Conservation (phyloP, 2,797 vertebrate genomes). For the Diceros bicornis region DNA sequence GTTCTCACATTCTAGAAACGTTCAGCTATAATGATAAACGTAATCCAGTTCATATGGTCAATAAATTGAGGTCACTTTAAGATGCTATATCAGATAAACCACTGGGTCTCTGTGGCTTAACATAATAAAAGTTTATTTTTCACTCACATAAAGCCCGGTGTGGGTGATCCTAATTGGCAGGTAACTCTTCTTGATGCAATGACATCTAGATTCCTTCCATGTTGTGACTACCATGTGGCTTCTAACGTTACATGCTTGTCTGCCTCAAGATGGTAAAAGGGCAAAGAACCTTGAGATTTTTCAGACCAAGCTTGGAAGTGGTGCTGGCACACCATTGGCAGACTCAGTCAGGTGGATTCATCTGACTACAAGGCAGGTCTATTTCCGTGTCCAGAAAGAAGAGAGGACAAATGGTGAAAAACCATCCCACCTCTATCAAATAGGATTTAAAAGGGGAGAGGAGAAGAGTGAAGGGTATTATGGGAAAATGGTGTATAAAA, state of each 20-base stretch:
- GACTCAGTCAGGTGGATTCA: not conserved
- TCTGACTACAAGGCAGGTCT: not conserved
- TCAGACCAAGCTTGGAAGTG: no score
- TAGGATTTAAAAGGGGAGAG: not conserved
- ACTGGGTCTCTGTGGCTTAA: not conserved
- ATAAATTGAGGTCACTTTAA: not conserved
- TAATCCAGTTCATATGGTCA: not conserved
- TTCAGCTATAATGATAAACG: not conserved
- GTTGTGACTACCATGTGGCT: not conserved
- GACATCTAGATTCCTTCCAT: not conserved
- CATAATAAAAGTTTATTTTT: not conserved
- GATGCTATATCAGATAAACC: not conserved
- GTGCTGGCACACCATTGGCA: not conserved
- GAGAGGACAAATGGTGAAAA: not conserved
- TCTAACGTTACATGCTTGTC: not conserved
- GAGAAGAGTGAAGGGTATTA: not conserved
- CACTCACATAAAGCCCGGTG: not conserved
- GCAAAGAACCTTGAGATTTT: not conserved
- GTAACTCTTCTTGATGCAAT: not conserved
- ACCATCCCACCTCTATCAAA: not conserved
- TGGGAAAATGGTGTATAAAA: not conserved
- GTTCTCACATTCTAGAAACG: not conserved
- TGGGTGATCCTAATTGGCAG: not conserved
- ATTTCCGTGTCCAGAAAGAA: not conserved
- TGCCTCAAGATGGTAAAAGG: not conserved